Percentiles rank a stretch among this genome's conserved stretches.
phyloP scores from a whole-genome alignment of 37 sponge, comb jelly and placozoan species.

The Beroe ovata region DNA sequence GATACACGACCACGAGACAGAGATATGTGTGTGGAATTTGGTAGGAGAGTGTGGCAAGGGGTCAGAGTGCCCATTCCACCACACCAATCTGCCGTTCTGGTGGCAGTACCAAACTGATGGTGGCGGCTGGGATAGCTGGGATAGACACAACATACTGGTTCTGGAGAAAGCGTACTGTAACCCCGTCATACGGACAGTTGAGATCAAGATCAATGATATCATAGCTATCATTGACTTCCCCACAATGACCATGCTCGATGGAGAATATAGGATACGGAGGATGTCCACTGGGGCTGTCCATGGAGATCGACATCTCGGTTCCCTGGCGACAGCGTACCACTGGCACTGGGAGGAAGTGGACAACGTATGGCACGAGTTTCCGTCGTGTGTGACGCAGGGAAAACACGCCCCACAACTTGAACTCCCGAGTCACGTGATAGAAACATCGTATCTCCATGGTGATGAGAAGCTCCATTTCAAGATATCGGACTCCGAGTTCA shows the following conservation, averaged over 20 bases:
- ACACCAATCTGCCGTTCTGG: conserved; percentile 56
- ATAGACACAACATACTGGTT: conserved; percentile 19
- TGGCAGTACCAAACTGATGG: conserved; percentile 53
- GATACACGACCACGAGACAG: conserved; percentile 57
- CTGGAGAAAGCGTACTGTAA: conserved; percentile 66
- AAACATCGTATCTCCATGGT: conserved; percentile 17
- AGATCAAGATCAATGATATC: conserved; percentile 46
- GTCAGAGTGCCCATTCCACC: conserved; percentile 26
- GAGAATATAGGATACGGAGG: conserved; percentile 20
- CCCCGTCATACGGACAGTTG: conserved; percentile 37
- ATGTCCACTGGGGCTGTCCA: conserved; percentile 20
- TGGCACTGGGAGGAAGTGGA: conserved; percentile 64
- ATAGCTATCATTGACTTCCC: conserved; percentile 66
- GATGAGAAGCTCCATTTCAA: conserved; percentile 11
- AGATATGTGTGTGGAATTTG: conserved; percentile 66
- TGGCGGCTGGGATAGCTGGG: conserved; percentile 24
- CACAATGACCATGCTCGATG: conserved; percentile 60
- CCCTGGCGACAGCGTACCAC: conserved; percentile 65
- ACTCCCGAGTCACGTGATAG: conserved; percentile 60
- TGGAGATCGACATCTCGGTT: conserved; percentile 14
- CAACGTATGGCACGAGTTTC: conserved; percentile 66
- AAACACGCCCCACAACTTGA: conserved; percentile 63
- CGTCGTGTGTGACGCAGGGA: conserved; percentile 67
- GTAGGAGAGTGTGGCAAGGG: conserved; percentile 42
- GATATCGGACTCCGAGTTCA: conserved; percentile 62